Conservation (phyloP, 2,113 vertebrate species). For the Scatophagus argus region DNA sequence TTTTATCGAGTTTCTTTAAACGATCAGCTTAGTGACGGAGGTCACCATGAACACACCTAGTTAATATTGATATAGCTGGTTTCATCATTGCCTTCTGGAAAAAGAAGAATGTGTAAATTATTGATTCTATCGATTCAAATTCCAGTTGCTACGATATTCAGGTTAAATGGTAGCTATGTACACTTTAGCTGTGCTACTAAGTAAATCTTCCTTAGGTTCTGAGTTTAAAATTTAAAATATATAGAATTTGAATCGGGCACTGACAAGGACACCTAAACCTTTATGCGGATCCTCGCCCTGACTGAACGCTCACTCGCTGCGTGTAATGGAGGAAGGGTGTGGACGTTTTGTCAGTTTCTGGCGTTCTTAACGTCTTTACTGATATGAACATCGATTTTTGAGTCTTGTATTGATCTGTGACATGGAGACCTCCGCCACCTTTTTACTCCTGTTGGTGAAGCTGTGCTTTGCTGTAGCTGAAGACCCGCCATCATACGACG, state of each 20-base stretch:
- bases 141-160: neutral
- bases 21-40: too few relatives aligned
- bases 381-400: neutral
- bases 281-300: neutral
- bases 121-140: neutral
- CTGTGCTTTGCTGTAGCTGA: rapidly evolving
- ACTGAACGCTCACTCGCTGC: too few relatives aligned
- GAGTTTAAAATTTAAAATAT: neutral
- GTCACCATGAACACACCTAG: neutral
- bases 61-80: neutral
- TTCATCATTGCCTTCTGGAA: too few relatives aligned
- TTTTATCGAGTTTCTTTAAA: too few relatives aligned
- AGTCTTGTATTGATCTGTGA: neutral
- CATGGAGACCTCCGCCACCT: neutral
- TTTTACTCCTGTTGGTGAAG: too few relatives aligned
- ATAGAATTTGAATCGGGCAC: neutral
- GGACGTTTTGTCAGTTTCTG: rapidly evolving
- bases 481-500: neutral
- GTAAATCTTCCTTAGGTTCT: rapidly evolving
- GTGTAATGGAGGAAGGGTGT: constrained; percentile 24
- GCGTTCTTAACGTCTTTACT: rapidly evolving
- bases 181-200: rapidly evolving
- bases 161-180: neutral
- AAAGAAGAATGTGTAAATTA: neutral
- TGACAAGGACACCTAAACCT: neutral